Conservation (phyloP, 2,113 vertebrate genomes). For the Acrocephalus kingi region DNA sequence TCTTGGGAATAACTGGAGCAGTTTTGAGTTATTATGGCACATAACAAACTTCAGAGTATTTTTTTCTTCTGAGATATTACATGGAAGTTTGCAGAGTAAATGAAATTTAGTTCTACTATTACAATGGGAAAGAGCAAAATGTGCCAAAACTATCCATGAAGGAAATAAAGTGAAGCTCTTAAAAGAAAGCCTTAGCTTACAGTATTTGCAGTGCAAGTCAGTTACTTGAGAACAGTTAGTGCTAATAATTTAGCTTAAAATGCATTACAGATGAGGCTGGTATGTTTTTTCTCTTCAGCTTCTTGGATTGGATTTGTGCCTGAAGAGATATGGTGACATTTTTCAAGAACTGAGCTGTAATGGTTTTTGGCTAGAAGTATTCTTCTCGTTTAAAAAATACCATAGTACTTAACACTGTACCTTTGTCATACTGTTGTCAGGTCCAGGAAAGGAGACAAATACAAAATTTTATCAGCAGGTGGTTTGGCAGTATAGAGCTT, state of each 20-base stretch:
- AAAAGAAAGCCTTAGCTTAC: neutral
- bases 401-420: neutral
- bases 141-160: neutral
- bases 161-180: slow-evolving; percentile 10
- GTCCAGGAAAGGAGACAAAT: neutral
- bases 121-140: neutral
- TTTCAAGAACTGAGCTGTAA: neutral
- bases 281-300: neutral
- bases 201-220: neutral
- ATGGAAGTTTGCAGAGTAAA: neutral
- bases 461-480: neutral
- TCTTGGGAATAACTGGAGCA: neutral
- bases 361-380: neutral
- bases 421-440: neutral
- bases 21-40: neutral
- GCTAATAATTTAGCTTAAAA: slow-evolving; percentile 33
- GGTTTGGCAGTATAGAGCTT: neutral
- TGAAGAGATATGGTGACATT: neutral
- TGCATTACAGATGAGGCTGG: neutral
- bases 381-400: neutral
- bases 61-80: neutral
- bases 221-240: slow-evolving; percentile 23
- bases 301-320: neutral
- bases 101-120: neutral
- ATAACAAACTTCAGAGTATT: neutral